Conservation (phyloP, 2,888 invertebrate species). For the Watsonalla cultraria region DNA sequence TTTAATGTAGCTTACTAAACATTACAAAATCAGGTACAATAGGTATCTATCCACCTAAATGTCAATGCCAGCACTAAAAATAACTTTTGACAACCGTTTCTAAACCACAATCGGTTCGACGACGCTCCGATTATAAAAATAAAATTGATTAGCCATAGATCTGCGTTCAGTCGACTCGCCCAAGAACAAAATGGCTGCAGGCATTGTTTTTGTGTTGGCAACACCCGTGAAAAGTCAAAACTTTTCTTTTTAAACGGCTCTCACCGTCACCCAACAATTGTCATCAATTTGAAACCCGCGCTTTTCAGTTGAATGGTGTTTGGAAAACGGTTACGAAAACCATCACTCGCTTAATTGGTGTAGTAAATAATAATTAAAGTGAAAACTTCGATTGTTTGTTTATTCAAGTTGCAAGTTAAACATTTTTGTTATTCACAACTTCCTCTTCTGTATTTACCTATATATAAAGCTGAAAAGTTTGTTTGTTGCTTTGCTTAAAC, state of each 20-base stretch:
- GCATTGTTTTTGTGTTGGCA: slow-evolving; percentile 13
- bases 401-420: background rate
- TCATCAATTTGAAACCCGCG: slow-evolving; percentile 5
- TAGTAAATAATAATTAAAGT: background rate
- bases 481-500: too few species aligned
- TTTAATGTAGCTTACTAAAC: too few species aligned
- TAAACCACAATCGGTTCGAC: slow-evolving; percentile 3
- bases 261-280: background rate
- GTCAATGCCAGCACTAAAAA: background rate
- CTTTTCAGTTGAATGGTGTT: slow-evolving; percentile 6
- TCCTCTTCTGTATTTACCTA: too few species aligned
- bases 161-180: background rate
- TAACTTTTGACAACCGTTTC: slow-evolving; percentile 1
- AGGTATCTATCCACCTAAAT: background rate
- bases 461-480: too few species aligned
- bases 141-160: slow-evolving; percentile 9
- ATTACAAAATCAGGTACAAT: too few species aligned
- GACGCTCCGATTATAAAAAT: slow-evolving; percentile 1
- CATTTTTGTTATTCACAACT: too few species aligned
- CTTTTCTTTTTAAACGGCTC: background rate
- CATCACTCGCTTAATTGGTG: background rate
- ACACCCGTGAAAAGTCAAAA: slow-evolving; percentile 7
- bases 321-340: slow-evolving; percentile 2
- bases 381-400: background rate
- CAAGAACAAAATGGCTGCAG: background rate